A percentile compares a stretch with the other conserved stretches of the same genome.
Evolutionary conservation across 2,113 vertebrate genomes (phyloP).

Genomic region (Ictidomys tridecemlineatus): DNA sequence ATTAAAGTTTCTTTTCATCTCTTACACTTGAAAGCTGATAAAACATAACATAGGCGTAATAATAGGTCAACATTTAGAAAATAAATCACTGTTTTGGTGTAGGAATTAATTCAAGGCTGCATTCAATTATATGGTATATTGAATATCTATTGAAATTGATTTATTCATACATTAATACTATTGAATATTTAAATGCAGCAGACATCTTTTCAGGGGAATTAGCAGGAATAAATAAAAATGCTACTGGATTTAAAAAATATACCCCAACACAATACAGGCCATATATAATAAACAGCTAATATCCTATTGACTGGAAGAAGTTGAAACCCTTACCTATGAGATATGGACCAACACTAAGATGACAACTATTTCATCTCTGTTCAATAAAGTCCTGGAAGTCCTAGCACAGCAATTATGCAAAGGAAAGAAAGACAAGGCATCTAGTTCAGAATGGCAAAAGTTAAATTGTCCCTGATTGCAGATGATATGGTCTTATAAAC

Average conservation of each 20-base stretch:
- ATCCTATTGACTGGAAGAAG: not conserved
- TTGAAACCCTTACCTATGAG: not conserved
- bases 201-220: slow-evolving; percentile 88
- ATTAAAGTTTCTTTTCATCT: slow-evolving; percentile 88
- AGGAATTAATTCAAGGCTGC: slow-evolving; percentile 90
- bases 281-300: not conserved
- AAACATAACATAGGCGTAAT: slow-evolving; percentile 87
- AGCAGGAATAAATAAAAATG: slow-evolving; percentile 90
- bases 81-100: slow-evolving; percentile 92
- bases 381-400: not conserved
- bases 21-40: slow-evolving; percentile 87
- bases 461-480: not conserved
- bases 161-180: slow-evolving; percentile 90
- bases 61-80: slow-evolving; percentile 88
- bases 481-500: not conserved
- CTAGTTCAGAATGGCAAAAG: not conserved
- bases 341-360: not conserved
- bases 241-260: slow-evolving; percentile 81
- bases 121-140: slow-evolving; percentile 90
- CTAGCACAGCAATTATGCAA: not conserved
- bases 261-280: too few relatives aligned
- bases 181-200: slow-evolving; percentile 87
- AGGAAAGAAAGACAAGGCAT: not conserved
- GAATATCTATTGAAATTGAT: slow-evolving; percentile 87
- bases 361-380: not conserved